Conservation (phyloP, 2,888 invertebrate species). For the Cerceris ruficornis region DNA sequence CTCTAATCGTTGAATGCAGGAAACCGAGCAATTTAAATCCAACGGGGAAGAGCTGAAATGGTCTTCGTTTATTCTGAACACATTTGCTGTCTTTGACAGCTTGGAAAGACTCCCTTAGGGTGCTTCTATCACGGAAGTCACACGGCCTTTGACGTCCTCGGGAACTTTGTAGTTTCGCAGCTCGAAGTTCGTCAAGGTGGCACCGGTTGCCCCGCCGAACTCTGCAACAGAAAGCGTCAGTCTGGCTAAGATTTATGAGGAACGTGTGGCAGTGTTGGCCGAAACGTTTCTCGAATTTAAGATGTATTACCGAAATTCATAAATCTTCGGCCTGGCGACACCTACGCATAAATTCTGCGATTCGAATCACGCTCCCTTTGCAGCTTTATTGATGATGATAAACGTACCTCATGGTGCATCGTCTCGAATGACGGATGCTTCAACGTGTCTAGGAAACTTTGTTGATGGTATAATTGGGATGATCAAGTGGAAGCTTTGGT, state of each 20-base stretch:
- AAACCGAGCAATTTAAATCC: no score
- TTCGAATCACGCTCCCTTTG: not conserved
- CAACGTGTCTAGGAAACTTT: not conserved
- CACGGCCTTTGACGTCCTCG: conserved; percentile 4
- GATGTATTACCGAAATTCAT: conserved; percentile 35
- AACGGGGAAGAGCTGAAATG: not conserved
- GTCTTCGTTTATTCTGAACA: conserved; percentile 35
- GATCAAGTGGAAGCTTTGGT: no score
- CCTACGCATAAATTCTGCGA: not conserved
- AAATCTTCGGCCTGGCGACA: conserved; percentile 19
- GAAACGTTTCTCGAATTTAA: conserved; percentile 32
- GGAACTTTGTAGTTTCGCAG: conserved; percentile 20
- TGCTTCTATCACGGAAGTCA: not conserved
- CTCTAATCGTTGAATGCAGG: no score
- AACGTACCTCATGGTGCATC: not conserved
- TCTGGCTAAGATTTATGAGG: conserved; percentile 49
- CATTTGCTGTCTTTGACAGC: conserved; percentile 9
- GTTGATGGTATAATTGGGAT: not conserved
- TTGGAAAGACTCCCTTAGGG: not conserved
- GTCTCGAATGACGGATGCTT: not conserved
- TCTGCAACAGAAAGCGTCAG: conserved; percentile 54
- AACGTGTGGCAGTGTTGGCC: conserved; percentile 18
- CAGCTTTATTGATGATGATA: not conserved
- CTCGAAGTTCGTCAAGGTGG: conserved; percentile 37
- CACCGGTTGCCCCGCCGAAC: conserved; percentile 13